Evolutionary conservation across 2,113 vertebrate genomes (phyloP), one percentile per base, ranked within the genome.

Genomic region (Bostrychus sinensis): DNA sequence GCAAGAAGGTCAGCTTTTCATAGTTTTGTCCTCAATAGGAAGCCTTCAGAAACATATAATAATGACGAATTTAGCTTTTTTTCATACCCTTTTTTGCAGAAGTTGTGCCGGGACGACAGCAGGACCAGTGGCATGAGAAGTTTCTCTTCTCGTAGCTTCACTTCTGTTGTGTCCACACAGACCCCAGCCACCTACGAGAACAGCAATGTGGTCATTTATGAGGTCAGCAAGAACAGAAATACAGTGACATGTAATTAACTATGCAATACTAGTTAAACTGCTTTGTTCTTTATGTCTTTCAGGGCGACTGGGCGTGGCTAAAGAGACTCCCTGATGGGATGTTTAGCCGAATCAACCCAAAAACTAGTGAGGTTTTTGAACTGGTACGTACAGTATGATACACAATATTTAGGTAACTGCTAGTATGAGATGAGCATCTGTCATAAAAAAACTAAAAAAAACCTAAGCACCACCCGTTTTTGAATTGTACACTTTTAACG

Each of bases 281-380:
- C n/a, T n/a, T n/a, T n/a, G n/a, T n/a, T 19, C 17, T 70, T 70
- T 42, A 19, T 71, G 19, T 36, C 43, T 23, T 57, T 1, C 74
- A 93, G 93, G 92, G 92, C 5, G 93, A 94, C 73, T 93, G 92
- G 92, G 92, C 90, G 0, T 93, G 92, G 92, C 70, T 94, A 22
- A 94, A 93, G 78, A 89, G 89, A 68, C 87, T 93, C 34, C 93
- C 92, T 13, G 14, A 80, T 11, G 91, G 92, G 32, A 66, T 72
- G 1, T 93, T 93, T 66, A 56, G 75, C 26, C 76, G 62, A 17
- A 89, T 93, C 26, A 90, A 65, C 66, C 85, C 89, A 11, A 87
- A 88, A 72, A 90, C 91, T 3, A 92, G 79, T 28, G 60, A 78
- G 0, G 74, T 91, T 26, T 94, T 94, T 89, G 87, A 92, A 71